Evolutionary conservation across 1,140 invertebrate species (phyloP), one percentile per base, ranked within the genome.

Genomic region (Myzus persicae): DNA sequence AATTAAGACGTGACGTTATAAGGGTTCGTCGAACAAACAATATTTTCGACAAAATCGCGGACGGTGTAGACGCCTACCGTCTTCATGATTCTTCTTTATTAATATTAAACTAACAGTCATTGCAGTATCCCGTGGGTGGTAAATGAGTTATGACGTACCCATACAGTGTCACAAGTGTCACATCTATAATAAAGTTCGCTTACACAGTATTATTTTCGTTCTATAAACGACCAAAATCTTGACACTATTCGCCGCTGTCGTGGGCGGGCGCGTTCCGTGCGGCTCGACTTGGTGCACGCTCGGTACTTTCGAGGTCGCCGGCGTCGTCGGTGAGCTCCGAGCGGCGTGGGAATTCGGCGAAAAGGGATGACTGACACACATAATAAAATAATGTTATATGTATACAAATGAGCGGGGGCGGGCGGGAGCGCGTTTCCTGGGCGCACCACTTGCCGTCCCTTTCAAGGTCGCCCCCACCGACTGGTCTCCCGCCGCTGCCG

Each of bases 391-490:
- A 76, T 51, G 48, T 51, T 51, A 51, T 51, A 48, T 54, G 26
- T n/a, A 76, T 31, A 31, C 26, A 42, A 85, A 44, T 22, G 36
- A 22, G 40, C 14, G 18, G 7, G 14, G 42, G 87, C 1, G 89
- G 89, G 51, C 26, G 89, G n/a, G 38, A 59, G 20, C 24, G 38
- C 40, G 31, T 44, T 90, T 67, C 51, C 89, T 90, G 89, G 44
- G 90, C 40, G 8, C 59, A 84, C 24, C 38, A 40, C 38, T 38
- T 67, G 20, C n/a, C 26, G 46, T 85, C 91, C 91, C 91, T 93
- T 93, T 93, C 91, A 93, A 93, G 91, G 91, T 93, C 91, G 42
- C 46, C 81, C 44, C 81, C 91, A 44, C 90, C 67, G 51, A 44
- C 38, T 14, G 90, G 38, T 91, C 90, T 44, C 59, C 38, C 90